phyloP scores from a whole-genome alignment of 2,113 vertebrate species.

The Alligator mississippiensis region DNA sequence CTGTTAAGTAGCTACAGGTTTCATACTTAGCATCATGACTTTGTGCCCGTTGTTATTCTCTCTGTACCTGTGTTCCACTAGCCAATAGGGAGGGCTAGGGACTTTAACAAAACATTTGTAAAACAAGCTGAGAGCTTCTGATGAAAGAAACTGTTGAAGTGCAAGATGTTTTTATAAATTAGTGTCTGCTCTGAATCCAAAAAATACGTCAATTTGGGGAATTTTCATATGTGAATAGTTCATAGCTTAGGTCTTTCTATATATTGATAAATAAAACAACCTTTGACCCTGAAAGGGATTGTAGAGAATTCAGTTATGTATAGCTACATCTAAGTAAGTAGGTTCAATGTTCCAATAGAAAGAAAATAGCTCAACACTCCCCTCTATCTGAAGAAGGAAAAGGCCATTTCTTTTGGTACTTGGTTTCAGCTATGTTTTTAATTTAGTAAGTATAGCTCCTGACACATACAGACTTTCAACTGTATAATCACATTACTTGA shows the following conservation, averaged over 20 bases:
- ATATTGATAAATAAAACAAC: conserved; percentile 62
- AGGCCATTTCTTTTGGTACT: conserved; percentile 36
- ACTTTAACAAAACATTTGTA: conserved; percentile 68
- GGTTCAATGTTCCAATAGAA: conserved; percentile 8
- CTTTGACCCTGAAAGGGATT: conserved; percentile 40
- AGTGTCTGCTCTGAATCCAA: conserved; percentile 51
- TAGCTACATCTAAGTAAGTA: conserved; percentile 47
- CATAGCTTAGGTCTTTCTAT: conserved; percentile 60
- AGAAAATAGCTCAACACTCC: conserved; percentile 40
- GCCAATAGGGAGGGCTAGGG: conserved; percentile 18
- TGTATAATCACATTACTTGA: not conserved
- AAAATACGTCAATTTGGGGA: conserved; percentile 9
- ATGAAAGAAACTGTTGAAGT: conserved; percentile 56
- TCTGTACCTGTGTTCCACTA: conserved; percentile 3
- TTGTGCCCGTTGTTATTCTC: conserved; percentile 14
- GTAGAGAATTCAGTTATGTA: conserved; percentile 43
- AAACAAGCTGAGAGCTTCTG: not conserved
- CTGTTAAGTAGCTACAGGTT: not conserved
- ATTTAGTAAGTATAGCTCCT: not conserved
- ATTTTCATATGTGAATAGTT: conserved; percentile 36
- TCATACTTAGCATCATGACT: not conserved
- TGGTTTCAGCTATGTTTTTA: conserved; percentile 23
- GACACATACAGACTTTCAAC: not conserved
- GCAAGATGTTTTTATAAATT: conserved; percentile 68
- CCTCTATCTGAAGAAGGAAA: conserved; percentile 35